These are phyloP conservation scores for Ceyx margarethae DNA, from an alignment of 2,113 vertebrate genomes.

Conservation along the genomic window DNA sequence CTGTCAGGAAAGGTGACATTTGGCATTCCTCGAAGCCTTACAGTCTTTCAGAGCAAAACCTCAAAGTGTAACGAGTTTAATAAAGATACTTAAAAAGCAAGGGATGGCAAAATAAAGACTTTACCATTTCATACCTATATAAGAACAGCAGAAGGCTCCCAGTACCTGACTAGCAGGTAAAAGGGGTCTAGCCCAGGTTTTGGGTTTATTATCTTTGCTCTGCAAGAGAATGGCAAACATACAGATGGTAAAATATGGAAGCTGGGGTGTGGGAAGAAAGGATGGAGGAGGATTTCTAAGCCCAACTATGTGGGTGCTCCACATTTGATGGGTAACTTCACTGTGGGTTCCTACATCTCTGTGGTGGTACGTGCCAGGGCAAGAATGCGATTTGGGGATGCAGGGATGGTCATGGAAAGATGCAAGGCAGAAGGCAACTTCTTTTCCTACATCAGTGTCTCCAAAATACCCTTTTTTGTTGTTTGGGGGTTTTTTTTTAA, in stretches of 20 bases:
- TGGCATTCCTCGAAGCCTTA: conserved; percentile 64
- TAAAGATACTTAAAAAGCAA: neutral
- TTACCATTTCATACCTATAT: neutral
- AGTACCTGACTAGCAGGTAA: neutral
- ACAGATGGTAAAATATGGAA: neutral
- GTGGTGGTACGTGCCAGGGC: rapidly evolving
- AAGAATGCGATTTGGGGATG: rapidly evolving
- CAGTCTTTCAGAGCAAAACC: conserved; percentile 13
- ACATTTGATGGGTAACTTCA: rapidly evolving
- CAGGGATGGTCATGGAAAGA: neutral
- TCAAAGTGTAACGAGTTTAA: neutral
- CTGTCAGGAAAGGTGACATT: conserved; percentile 45
- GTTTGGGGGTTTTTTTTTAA: neutral
- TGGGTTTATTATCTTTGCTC: neutral
- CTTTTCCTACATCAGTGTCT: neutral
- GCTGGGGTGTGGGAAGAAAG: rapidly evolving
- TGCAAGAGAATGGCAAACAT: neutral
- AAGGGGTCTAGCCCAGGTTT: neutral
- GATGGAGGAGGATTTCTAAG: neutral
- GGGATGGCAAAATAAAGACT: conserved; percentile 6
- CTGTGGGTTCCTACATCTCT: neutral
- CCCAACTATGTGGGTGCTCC: rapidly evolving
- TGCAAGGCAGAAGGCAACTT: neutral
- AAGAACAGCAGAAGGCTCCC: neutral
- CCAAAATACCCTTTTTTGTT: neutral